Evolutionary conservation across 2,113 vertebrate genomes (phyloP).

Genomic region (Passer montanus): DNA sequence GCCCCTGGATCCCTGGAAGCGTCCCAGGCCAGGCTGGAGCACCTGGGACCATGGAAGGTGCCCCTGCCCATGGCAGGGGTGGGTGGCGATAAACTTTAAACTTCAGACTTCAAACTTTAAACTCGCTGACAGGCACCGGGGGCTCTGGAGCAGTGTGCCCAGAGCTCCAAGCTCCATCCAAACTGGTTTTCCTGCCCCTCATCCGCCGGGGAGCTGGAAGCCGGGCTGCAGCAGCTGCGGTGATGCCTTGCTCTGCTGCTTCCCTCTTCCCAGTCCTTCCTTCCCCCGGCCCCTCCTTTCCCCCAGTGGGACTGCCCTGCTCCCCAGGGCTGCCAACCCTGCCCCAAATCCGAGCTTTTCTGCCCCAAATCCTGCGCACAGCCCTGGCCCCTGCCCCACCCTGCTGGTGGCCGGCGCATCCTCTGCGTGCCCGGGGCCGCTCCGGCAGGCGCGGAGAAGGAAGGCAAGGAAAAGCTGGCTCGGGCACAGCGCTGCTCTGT

Average conservation of each 20-base stretch:
- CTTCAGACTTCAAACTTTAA: background rate
- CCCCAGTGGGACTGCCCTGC: no score
- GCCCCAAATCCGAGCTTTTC: background rate
- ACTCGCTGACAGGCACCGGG: background rate
- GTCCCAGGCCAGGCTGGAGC: background rate
- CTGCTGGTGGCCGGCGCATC: background rate
- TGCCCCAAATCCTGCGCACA: background rate
- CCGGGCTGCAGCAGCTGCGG: accelerated
- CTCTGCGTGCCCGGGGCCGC: background rate
- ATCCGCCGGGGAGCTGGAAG: accelerated
- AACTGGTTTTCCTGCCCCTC: background rate
- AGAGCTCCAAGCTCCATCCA: background rate
- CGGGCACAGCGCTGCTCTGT: background rate
- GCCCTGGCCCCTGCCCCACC: background rate
- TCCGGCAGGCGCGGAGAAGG: background rate
- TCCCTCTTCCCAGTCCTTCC: background rate
- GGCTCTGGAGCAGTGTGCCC: background rate
- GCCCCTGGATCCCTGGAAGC: background rate
- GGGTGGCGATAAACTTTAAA: background rate
- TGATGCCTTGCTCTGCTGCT: accelerated
- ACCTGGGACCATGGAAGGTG: background rate
- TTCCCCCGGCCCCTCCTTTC: background rate
- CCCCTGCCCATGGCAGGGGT: background rate
- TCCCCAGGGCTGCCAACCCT: accelerated
- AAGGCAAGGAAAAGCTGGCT: background rate